Conservation (phyloP, 2,888 invertebrate genomes). For the Mantis religiosa region DNA sequence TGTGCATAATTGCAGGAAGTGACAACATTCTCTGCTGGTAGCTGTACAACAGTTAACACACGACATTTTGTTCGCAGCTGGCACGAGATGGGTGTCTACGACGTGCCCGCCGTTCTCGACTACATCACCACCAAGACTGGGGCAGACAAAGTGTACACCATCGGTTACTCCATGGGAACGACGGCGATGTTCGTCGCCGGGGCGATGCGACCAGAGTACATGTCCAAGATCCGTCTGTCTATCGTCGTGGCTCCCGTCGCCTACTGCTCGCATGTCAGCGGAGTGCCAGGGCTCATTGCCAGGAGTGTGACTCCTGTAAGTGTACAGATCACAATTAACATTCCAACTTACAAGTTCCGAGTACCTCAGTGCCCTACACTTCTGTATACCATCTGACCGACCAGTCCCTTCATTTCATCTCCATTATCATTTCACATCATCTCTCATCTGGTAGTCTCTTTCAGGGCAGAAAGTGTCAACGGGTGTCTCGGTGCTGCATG, state of each 20-base stretch:
- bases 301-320: background rate
- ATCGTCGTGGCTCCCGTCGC: conserved; percentile 68
- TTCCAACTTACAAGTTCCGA: no score
- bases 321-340: no score
- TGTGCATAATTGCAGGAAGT: no score
- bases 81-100: conserved; percentile 76
- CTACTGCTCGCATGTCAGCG: conserved; percentile 38
- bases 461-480: no score
- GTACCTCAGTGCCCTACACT: no score
- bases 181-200: conserved; percentile 65
- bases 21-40: no score
- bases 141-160: conserved; percentile 46
- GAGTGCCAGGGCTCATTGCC: background rate
- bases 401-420: no score
- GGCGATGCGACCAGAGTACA: conserved; percentile 58
- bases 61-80: conserved; percentile 55
- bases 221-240: conserved; percentile 61
- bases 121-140: conserved; percentile 48
- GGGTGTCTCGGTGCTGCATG: no score
- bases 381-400: no score
- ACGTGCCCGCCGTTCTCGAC: conserved; percentile 79
- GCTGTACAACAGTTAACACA: no score
- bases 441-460: no score
- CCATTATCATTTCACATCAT: no score
- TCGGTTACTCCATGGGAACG: conserved; percentile 62